Evolutionary conservation across 2,797 vertebrate genomes (phyloP).

Genomic region (Cirrhinus molitorella): DNA sequence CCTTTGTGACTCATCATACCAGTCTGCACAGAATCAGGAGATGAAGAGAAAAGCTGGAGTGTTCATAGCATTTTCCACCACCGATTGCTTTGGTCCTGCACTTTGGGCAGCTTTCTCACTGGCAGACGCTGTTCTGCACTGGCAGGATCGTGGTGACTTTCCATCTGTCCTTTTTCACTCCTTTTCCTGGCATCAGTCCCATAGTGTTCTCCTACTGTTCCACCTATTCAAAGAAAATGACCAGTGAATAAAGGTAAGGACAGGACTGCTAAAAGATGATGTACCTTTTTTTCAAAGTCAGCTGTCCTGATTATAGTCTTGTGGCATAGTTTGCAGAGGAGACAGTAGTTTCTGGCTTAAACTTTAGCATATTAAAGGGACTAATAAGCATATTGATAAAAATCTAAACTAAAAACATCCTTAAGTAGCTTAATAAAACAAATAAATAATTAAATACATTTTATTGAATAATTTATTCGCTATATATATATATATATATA

Average conservation of each 20-base stretch:
- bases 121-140: conserved; percentile 4
- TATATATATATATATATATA: no score
- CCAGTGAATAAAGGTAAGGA: not conserved
- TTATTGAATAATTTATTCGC: no score
- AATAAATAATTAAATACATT: no score
- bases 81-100: not conserved
- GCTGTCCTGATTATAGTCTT: not conserved
- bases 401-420: no score
- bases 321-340: not conserved
- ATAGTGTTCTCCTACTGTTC: not conserved
- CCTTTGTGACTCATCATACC: conserved; percentile 31
- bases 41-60: conserved; percentile 34
- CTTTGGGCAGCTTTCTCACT: conserved; percentile 31
- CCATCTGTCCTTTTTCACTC: conserved; percentile 71
- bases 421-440: no score
- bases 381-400: no score
- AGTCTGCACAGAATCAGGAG: conserved; percentile 14
- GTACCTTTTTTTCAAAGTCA: not conserved
- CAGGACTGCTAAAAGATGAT: conserved; percentile 10
- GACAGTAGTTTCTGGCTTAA: not conserved
- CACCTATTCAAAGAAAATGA: conserved; percentile 16
- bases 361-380: not conserved
- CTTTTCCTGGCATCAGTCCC: conserved; percentile 57
- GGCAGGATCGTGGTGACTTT: conserved; percentile 70
- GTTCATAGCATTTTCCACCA: conserved; percentile 13